These are phyloP conservation scores for Adelosebastes latens DNA, from an alignment of 2,797 vertebrate species.

Conservation along the genomic window DNA sequence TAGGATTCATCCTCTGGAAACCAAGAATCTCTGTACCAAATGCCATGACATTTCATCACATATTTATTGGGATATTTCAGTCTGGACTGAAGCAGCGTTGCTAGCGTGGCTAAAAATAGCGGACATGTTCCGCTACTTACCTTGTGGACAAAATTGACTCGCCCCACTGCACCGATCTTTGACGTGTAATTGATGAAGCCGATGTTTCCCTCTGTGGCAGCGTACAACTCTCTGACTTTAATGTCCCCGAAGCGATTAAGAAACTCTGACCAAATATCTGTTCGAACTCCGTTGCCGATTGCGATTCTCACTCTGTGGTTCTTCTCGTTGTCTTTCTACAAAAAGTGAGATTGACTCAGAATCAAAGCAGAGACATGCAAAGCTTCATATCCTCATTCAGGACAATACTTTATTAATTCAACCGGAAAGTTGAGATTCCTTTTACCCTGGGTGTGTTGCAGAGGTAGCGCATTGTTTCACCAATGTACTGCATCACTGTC, in stretches of 20 bases:
- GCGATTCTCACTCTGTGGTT: slow-evolving; percentile 89
- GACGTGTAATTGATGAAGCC: slow-evolving; percentile 89
- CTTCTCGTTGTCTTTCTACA: slow-evolving; percentile 86
- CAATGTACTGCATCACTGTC: slow-evolving; percentile 94
- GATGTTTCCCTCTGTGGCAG: slow-evolving; percentile 90
- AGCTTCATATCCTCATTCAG: neutral
- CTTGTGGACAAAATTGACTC: slow-evolving; percentile 82
- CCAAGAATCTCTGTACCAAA: neutral
- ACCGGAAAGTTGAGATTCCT: neutral
- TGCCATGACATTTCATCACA: too few relatives aligned
- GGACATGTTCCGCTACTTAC: slow-evolving; percentile 63
- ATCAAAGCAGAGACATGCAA: neutral
- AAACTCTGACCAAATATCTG: slow-evolving; percentile 89
- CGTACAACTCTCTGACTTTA: slow-evolving; percentile 87
- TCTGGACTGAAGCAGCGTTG: neutral
- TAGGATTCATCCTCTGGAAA: neutral
- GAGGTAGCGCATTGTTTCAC: slow-evolving; percentile 91
- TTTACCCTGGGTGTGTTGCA: slow-evolving; percentile 87
- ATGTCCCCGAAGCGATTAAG: slow-evolving; percentile 88
- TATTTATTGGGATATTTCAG: neutral
- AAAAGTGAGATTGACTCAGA: neutral
- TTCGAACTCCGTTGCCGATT: slow-evolving; percentile 88
- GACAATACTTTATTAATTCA: rapidly evolving
- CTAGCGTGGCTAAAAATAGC: neutral
- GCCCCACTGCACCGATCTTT: slow-evolving; percentile 88